Evolutionary conservation across 2,888 invertebrate species (phyloP), one percentile per base, ranked within the genome.

Genomic region (Drosophila prostipennis): DNA sequence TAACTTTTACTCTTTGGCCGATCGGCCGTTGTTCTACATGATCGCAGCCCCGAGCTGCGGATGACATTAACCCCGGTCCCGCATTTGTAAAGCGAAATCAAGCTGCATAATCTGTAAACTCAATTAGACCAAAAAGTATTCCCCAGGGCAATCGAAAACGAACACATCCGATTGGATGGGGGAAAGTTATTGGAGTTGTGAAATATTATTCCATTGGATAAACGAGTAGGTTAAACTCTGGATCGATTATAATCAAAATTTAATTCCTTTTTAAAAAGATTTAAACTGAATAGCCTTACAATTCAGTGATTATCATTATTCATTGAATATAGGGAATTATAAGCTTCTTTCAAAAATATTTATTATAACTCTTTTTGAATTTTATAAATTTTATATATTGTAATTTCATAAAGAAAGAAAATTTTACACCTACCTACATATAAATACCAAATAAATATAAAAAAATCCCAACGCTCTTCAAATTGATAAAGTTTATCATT

Each of bases 51-150:
- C 19, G 46, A 71, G 85, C 89, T 14, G 76, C 89, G 85, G 85
- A 86, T 89, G 89, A 87, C 85, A 86, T 86, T 89, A 86, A 78
- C 74, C 84, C 78, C 75, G 70, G 64, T 45, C 52, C 48, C 6
- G 42, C 37, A 39, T 56, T 56, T 16, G 37, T 40, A 55, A 40
- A 37, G 40, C 48, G 45, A 48, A 59, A 56, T 61, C 69, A 54
- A 73, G 49, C 75, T 72, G 80, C 72, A 73, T 75, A 76, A 80
- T 85, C 77, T 78, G 78, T 80, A 81, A 88, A 77, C 84, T 55
- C 83, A 86, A 84, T 84, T 84, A 84, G 88, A 86, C 77, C 77
- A 77, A 72, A 72, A 65, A 65, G 61, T 61, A 76, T 37, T 40
- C 60, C 57, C 61, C 54, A 46, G 56, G 63, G 55, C 64, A 42